These are phyloP conservation scores for Axea sp. DNA, from an alignment of 2,888 invertebrate species.

Conservation along the genomic window DNA sequence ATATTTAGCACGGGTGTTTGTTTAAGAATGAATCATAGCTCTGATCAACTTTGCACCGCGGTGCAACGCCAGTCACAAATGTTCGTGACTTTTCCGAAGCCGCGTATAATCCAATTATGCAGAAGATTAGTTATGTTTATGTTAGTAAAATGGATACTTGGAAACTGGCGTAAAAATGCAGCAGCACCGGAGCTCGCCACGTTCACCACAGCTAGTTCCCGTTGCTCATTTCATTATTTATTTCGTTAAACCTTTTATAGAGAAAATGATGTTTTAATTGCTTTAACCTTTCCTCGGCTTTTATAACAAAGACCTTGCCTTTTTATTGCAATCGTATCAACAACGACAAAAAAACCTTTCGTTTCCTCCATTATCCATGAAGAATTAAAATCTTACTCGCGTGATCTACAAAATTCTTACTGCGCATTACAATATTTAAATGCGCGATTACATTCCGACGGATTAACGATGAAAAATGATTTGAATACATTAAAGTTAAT, in stretches of 20 bases:
- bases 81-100: constrained; percentile 2
- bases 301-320: constrained; percentile 32
- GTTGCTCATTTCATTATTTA: constrained; percentile 24
- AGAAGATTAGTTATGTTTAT: constrained; percentile 24
- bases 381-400: no score
- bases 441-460: no score
- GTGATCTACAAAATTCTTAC: no score
- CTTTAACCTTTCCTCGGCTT: constrained; percentile 33
- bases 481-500: no score
- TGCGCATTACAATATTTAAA: no score
- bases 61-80: no score
- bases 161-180: constrained; percentile 17
- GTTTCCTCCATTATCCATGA: no score
- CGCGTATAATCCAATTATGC: constrained; percentile 26
- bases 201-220: constrained; percentile 25
- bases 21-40: no score
- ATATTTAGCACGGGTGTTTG: no score
- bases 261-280: constrained; percentile 47
- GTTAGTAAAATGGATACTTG: constrained; percentile 19
- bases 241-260: constrained; percentile 41
- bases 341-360: constrained; percentile 16
- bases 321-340: constrained; percentile 21
- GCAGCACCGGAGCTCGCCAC: constrained; percentile 10
- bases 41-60: no score
- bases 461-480: no score